Base-by-base conservation (phyloP, 2,888 invertebrate genomes). In the Euclidia mi region DNA sequence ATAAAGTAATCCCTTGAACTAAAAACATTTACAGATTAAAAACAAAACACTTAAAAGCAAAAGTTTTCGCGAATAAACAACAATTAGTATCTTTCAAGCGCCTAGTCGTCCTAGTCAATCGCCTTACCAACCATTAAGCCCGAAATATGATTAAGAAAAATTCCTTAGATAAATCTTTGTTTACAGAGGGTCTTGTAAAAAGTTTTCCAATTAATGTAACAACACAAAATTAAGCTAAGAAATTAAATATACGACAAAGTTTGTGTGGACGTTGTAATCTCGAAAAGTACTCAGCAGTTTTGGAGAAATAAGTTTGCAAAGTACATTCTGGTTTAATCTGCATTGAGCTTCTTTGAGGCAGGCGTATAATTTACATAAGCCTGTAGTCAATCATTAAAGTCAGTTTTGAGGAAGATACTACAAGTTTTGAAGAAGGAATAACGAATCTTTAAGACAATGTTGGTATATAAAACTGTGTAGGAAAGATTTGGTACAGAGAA, bases 181-280 rank as follows among this genome's bases (percentile, higher is more conserved):
- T 53, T 40, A 47, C 47, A 47, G 29, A 57, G 37, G 25, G 31
- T 32, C 18, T 48, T 32, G 50, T n/a, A 12, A 11, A 38, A 59
- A 59, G 41, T 59, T 59, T 59, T 55, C 59, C 55, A 53, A 59
- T 59, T 59, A 59, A 55, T 59, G 48, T 49, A 53, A 48, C 58
- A 53, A 59, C 53, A 58, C 35, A 43, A 42, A 45, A 46, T 49
- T 38, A 59, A 55, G 41, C 20, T 42, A 14, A 35, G 44, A 49
- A 58, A 58, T 47, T 53, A 48, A 58, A 48, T 49, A 49, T 45
- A 45, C 28, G 35, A 7, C 29, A 34, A n/a, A n/a, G n/a, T n/a
- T n/a, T n/a, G n/a, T n/a, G n/a, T n/a, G n/a, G n/a, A n/a, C n/a
- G n/a, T n/a, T n/a, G n/a, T n/a, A n/a, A n/a, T n/a, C n/a, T n/a